These are phyloP conservation scores for Bellardia pandia DNA, from an alignment of 2,888 invertebrate species.

Conservation along the genomic window DNA sequence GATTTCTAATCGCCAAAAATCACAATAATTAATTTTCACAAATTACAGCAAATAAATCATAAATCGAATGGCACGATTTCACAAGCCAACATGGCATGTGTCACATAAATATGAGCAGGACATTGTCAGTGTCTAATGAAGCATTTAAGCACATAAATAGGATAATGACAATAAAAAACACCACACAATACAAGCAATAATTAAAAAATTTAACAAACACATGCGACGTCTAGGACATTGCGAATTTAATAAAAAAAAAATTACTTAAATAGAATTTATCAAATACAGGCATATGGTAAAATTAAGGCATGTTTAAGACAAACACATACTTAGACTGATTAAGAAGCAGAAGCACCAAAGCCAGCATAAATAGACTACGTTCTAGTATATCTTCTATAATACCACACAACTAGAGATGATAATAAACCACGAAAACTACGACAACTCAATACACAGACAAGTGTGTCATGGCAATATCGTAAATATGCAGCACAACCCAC, in stretches of 20 bases:
- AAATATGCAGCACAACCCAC: not conserved
- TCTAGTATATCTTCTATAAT: too few species aligned
- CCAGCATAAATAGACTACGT: not conserved
- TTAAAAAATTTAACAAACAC: constrained; percentile 7
- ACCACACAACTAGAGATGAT: not conserved
- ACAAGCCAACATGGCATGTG: constrained; percentile 12
- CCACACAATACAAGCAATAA: constrained; percentile 11
- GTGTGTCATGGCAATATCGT: constrained; percentile 21
- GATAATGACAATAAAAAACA: not conserved
- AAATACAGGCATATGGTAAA: not conserved
- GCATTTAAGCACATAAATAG: not conserved
- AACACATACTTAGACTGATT: constrained; percentile 1
- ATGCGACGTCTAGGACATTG: not conserved
- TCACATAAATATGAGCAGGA: constrained; percentile 1
- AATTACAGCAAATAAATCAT: not conserved
- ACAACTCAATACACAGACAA: constrained; percentile 15
- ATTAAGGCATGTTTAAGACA: constrained; percentile 15
- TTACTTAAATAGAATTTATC: not conserved
- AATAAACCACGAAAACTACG: constrained; percentile 21
- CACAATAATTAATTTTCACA: not conserved
- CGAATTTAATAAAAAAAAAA: not conserved
- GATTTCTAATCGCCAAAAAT: not conserved
- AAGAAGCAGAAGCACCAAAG: not conserved
- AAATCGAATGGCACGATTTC: not conserved
- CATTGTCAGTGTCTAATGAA: not conserved